Evolutionary conservation across 2,888 invertebrate species (phyloP), one percentile per base, ranked within the genome.

Genomic region (Priocnemis perturbator): DNA sequence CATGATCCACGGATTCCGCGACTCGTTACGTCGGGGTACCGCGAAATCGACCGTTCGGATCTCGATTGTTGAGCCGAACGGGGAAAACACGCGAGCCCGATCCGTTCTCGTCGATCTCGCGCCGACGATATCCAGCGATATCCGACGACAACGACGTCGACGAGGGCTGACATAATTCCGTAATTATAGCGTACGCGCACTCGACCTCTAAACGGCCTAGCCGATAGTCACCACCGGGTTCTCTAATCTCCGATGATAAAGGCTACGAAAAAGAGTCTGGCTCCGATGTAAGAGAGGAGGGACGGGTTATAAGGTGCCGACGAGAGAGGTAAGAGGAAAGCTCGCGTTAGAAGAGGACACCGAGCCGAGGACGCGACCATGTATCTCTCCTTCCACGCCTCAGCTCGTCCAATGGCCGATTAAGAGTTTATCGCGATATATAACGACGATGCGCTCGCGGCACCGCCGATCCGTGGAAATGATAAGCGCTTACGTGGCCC

Each of bases 151-250:
- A n/a, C 45, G 17, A 59, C 15, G 37, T 37, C 59, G 59, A 45
- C 15, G 60, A 17, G 23, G 56, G 60, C 69, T 78, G 79, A 79
- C 74, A 81, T 77, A 81, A 85, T 83, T 82, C 77, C 66, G 71
- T 78, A 84, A 85, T 85, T 78, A 78, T 80, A 83, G 77, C 74
- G 57, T 73, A 65, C 62, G 68, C 71, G 62, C 62, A 74, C 73
- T 75, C 85, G 85, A 85, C 85, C 85, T 85, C 84, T 84, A 85
- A 84, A 83, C 84, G 85, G 85, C 85, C 85, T 84, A 85, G 85
- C 78, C 68, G 83, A 83, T 83, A 83, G 74, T 37, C 37, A 37
- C 63, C 60, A 67, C 63, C 45, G 55, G 63, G 66, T 69, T 26
- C 26, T 76, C 65, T 83, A 82, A 83, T 83, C 84, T 82, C 78